These are phyloP conservation scores for Sweltsa coloradensis DNA, from an alignment of 1,140 invertebrate species.

Conservation along the genomic window DNA sequence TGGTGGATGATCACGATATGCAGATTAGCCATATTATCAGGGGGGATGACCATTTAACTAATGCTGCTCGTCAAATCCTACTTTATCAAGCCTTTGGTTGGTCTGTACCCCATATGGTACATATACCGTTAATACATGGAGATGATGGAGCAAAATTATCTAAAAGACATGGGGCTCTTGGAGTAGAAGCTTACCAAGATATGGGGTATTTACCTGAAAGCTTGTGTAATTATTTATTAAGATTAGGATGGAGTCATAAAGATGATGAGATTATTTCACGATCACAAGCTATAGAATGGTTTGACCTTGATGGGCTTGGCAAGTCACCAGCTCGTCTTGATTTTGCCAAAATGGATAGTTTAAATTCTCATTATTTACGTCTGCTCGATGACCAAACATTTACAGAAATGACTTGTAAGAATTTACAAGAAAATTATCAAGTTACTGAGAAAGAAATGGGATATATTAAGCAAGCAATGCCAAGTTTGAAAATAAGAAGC, in stretches of 20 bases:
- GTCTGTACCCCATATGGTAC: background rate
- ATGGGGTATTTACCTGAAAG: constrained; percentile 3
- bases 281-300: constrained; percentile 5
- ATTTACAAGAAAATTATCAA: no score
- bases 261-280: constrained; percentile 4
- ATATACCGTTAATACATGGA: constrained; percentile 8
- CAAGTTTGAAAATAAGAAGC: no score
- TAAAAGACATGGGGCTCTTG: constrained; percentile 5
- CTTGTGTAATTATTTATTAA: constrained; percentile 4
- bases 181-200: background rate
- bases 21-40: constrained; percentile 4
- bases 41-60: constrained; percentile 5
- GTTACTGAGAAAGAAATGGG: no score
- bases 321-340: no score
- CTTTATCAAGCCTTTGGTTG: constrained; percentile 5
- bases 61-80: background rate
- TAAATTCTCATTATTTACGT: no score
- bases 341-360: no score
- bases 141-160: constrained; percentile 4
- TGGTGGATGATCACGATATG: constrained; percentile 6
- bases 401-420: no score
- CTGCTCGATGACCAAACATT: no score
- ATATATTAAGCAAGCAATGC: no score
- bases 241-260: constrained; percentile 7
- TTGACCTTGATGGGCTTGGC: no score